Percentiles rank a stretch among this genome's conserved stretches.
Evolutionary conservation across 2,797 vertebrate species (phyloP).

Genomic region (Urophycis tenuis): DNA sequence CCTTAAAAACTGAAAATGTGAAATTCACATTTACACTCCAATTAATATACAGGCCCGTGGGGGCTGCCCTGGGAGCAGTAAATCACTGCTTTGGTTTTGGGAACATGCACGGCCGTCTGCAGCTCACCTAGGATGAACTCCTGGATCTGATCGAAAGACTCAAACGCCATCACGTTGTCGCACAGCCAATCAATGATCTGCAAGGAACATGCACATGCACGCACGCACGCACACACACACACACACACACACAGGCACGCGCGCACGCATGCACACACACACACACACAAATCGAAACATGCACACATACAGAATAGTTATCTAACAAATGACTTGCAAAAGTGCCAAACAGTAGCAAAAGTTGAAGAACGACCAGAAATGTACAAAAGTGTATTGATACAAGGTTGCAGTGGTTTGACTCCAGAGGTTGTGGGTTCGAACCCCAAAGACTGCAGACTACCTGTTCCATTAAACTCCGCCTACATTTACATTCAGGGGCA

Average conservation of each 20-base stretch:
- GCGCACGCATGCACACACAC: background rate
- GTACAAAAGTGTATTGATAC: no score
- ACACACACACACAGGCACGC: background rate
- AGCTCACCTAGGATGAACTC: constrained; percentile 91
- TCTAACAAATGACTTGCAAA: no score
- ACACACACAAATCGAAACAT: background rate
- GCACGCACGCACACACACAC: constrained; percentile 10
- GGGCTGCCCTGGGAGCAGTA: background rate
- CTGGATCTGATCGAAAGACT: constrained; percentile 88
- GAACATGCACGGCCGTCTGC: background rate
- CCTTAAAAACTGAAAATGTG: background rate
- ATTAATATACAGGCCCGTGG: background rate
- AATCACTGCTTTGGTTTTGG: background rate
- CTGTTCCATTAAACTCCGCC: no score
- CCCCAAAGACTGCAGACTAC: no score
- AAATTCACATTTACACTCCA: background rate
- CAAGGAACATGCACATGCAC: constrained; percentile 32
- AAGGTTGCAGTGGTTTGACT: no score
- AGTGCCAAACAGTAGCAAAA: no score
- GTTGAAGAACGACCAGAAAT: no score
- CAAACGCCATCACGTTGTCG: constrained; percentile 75
- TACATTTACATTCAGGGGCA: no score
- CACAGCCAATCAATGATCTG: constrained; percentile 90
- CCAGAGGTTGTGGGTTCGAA: no score
- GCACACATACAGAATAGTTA: background rate